A percentile compares a stretch with the other conserved stretches of the same genome.
phyloP scores from a whole-genome alignment of 2,888 invertebrate genomes.

The Papilio elwesi region DNA sequence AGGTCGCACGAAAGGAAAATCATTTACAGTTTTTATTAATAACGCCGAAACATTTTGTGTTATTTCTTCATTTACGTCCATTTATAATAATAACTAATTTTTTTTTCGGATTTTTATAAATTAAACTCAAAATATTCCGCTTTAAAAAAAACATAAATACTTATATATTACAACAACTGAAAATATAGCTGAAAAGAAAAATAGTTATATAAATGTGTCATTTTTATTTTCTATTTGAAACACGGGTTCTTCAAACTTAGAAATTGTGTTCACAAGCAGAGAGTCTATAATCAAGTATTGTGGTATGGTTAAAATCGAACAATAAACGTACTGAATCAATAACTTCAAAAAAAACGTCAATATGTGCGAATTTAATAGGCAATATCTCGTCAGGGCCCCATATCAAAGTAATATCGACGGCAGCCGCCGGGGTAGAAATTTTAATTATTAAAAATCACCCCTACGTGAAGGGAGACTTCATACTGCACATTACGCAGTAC shows the following conservation, averaged over 20 bases:
- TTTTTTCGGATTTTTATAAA: too few relatives aligned
- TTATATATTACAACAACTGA: too few relatives aligned
- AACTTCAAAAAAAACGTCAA: constrained; percentile 45
- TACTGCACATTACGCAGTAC: constrained; percentile 76
- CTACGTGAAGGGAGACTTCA: constrained; percentile 64
- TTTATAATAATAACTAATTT: too few relatives aligned
- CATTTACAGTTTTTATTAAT: too few relatives aligned
- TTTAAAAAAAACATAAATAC: too few relatives aligned
- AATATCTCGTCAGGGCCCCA: constrained; percentile 56
- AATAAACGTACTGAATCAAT: not conserved
- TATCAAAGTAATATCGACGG: constrained; percentile 75
- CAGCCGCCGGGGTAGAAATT: constrained; percentile 77
- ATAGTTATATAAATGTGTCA: too few relatives aligned
- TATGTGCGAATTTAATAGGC: constrained; percentile 55
- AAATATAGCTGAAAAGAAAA: too few relatives aligned
- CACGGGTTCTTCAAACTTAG: not conserved
- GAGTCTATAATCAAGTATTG: not conserved
- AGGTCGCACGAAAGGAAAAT: too few relatives aligned
- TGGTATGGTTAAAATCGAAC: not conserved
- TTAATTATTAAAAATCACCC: constrained; percentile 84
- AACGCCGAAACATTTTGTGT: too few relatives aligned
- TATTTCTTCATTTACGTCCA: too few relatives aligned
- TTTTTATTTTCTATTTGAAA: not conserved
- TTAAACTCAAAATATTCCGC: too few relatives aligned
- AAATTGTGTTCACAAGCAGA: not conserved